These are phyloP conservation scores for Alethe diademata DNA, from an alignment of 2,113 vertebrate species.

Conservation along the genomic window DNA sequence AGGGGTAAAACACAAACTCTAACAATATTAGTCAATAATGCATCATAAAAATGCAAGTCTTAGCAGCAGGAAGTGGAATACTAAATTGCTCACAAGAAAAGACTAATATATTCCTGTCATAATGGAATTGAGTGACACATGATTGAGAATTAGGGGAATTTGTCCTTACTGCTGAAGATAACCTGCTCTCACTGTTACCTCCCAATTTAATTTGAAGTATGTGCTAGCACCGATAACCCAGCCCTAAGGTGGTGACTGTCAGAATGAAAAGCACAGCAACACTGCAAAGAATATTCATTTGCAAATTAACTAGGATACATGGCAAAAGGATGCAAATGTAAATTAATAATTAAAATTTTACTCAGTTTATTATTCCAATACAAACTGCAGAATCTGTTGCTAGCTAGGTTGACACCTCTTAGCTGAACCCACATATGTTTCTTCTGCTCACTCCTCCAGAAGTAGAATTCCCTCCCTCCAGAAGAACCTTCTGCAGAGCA, in stretches of 20 bases:
- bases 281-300: background rate
- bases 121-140: background rate
- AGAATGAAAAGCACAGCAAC: background rate
- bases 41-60: background rate
- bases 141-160: background rate
- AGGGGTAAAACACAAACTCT: background rate
- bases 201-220: constrained; percentile 1
- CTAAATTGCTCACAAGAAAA: background rate
- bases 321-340: background rate
- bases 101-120: background rate
- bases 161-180: background rate
- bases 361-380: background rate
- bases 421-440: background rate
- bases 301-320: background rate
- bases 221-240: constrained; percentile 30
- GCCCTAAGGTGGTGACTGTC: background rate
- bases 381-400: background rate
- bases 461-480: background rate
- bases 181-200: background rate
- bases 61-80: background rate
- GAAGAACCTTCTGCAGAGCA: background rate
- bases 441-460: background rate
- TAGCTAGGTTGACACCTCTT: background rate
- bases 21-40: background rate
- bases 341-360: background rate